These are phyloP conservation scores for Podocnemis expansa DNA, from an alignment of 2,113 vertebrate species.

Conservation along the genomic window DNA sequence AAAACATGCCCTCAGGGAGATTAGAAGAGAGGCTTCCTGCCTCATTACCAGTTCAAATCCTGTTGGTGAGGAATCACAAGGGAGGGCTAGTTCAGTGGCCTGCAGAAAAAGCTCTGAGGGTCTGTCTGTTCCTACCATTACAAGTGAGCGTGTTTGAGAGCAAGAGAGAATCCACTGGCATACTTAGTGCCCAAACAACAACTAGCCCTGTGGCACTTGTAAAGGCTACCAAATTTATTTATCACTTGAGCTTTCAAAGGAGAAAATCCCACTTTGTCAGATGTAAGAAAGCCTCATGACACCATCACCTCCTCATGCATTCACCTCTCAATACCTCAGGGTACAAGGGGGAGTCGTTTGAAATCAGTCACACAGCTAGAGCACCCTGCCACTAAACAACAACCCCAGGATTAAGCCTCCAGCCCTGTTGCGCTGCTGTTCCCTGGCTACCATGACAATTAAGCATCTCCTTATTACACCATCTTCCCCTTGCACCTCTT, in stretches of 20 bases:
- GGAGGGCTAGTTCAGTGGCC: neutral
- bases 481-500: neutral
- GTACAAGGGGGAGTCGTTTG: neutral
- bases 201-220: too few relatives aligned
- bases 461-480: neutral
- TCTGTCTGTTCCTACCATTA: neutral
- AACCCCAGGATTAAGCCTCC: neutral
- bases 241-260: too few relatives aligned
- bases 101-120: neutral
- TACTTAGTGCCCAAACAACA: too few relatives aligned
- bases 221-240: too few relatives aligned
- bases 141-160: neutral
- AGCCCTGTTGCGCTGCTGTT: neutral
- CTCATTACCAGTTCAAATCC: neutral
- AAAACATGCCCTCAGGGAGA: neutral
- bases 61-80: neutral
- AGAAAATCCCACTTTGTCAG: too few relatives aligned
- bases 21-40: neutral
- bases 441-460: neutral
- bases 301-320: neutral
- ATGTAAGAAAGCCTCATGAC: neutral
- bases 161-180: neutral
- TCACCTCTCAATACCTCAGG: neutral
- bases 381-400: neutral
- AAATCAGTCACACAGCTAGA: neutral